These are phyloP conservation scores for Lasioglossum albipes DNA, from an alignment of 1,140 invertebrate species.

Conservation along the genomic window DNA sequence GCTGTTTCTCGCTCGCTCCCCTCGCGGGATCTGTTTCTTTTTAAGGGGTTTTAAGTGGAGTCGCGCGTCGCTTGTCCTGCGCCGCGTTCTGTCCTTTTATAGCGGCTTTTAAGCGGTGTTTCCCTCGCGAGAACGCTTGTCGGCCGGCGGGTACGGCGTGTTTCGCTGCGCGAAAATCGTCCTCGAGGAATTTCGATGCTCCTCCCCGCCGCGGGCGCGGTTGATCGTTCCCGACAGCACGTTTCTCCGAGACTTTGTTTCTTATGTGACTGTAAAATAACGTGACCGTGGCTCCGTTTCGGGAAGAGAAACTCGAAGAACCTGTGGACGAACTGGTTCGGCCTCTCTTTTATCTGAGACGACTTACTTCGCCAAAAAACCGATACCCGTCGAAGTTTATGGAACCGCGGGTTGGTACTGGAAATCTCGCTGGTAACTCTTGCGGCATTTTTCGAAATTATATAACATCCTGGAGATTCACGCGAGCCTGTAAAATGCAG, in stretches of 20 bases:
- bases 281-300: not conserved
- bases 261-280: not conserved
- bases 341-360: not conserved
- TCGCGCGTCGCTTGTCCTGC: constrained; percentile 19
- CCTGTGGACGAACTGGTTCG: not conserved
- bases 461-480: too few species aligned
- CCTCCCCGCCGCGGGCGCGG: not conserved
- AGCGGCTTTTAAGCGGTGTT: constrained; percentile 15
- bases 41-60: constrained; percentile 39
- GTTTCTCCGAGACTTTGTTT: not conserved
- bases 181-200: constrained; percentile 13
- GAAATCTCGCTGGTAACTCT: too few species aligned
- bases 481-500: too few species aligned
- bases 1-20: not conserved
- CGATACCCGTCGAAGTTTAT: too few species aligned
- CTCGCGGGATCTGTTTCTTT: constrained; percentile 18
- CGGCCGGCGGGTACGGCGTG: not conserved
- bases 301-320: not conserved
- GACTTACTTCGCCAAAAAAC: too few species aligned
- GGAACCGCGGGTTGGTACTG: too few species aligned
- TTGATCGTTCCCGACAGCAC: not conserved
- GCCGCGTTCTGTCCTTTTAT: constrained; percentile 9
- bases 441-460: too few species aligned
- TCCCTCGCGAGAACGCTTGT: constrained; percentile 13
- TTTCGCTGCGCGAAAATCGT: constrained; percentile 28